phyloP scores from a whole-genome alignment of 2,113 vertebrate species.

The Caranx melampygus region DNA sequence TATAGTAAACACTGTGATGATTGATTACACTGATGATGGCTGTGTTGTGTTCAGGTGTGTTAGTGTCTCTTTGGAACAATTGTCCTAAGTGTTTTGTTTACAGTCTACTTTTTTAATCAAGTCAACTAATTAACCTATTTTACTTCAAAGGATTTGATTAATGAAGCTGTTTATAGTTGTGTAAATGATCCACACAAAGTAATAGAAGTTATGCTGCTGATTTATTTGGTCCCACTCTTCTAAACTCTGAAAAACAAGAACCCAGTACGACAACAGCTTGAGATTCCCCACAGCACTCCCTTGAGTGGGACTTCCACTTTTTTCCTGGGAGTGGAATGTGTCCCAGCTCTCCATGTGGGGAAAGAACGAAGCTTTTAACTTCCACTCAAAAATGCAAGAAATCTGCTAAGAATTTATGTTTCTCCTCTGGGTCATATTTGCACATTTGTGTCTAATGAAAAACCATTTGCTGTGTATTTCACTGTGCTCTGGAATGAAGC shows the following conservation, averaged over 20 bases:
- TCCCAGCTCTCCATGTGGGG: constrained; percentile 59
- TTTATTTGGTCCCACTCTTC: constrained; percentile 45
- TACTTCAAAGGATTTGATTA: constrained; percentile 47
- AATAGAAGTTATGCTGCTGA: constrained; percentile 45
- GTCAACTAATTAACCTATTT: constrained; percentile 23
- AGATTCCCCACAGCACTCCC: constrained; percentile 67
- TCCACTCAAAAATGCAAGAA: constrained; percentile 78
- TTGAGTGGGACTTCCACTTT: constrained; percentile 60
- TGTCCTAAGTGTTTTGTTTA: constrained; percentile 5
- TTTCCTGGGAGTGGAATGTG: constrained; percentile 70
- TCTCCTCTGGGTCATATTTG: constrained; percentile 83
- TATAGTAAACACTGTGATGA: not conserved
- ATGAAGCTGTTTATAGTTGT: constrained; percentile 66
- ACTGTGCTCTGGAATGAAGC: constrained; percentile 69
- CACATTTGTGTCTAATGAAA: constrained; percentile 84
- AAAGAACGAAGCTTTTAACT: constrained; percentile 71
- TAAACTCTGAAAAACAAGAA: constrained; percentile 59
- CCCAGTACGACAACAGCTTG: constrained; percentile 45
- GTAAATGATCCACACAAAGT: constrained; percentile 57
- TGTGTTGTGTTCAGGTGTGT: not conserved
- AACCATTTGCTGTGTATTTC: constrained; percentile 73
- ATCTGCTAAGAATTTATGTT: constrained; percentile 76
- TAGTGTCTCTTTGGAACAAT: not conserved
- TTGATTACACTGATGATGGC: not conserved
- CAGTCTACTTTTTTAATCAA: constrained; percentile 6